These are phyloP conservation scores for Drosophila kambysellisi DNA, from an alignment of 2,888 invertebrate species.

Conservation along the genomic window DNA sequence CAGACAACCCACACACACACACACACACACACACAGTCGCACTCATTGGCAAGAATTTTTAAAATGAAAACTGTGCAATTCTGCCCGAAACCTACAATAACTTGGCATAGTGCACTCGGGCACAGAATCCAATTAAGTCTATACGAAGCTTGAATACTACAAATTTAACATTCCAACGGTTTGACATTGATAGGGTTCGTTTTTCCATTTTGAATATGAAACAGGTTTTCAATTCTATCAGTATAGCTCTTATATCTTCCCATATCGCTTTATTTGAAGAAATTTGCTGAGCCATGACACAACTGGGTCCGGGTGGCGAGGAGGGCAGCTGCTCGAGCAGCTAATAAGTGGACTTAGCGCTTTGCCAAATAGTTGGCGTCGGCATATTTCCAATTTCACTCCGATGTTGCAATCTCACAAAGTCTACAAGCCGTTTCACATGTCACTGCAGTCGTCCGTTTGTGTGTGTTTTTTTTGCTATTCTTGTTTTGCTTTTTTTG, in stretches of 20 bases:
- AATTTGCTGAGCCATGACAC: not conserved
- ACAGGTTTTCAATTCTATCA: not conserved
- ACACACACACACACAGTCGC: not conserved
- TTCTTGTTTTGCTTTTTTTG: not conserved
- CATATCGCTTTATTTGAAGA: not conserved
- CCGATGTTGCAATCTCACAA: constrained; percentile 5
- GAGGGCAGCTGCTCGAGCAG: not conserved
- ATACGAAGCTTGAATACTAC: constrained; percentile 5
- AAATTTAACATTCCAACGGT: constrained; percentile 1
- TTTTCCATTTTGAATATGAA: not conserved
- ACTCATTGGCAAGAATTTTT: constrained; percentile 17
- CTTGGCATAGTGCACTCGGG: constrained; percentile 26
- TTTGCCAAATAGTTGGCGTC: constrained; percentile 3
- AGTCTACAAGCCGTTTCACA: constrained; percentile 15
- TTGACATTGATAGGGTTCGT: not conserved
- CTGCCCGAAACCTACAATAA: constrained; percentile 11
- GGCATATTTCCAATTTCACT: not conserved
- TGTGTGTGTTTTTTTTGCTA: not conserved
- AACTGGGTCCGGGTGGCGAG: not conserved
- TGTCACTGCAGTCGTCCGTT: constrained; percentile 19
- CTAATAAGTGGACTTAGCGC: not conserved
- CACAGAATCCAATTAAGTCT: constrained; percentile 27
- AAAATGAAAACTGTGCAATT: constrained; percentile 29
- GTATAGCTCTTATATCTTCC: not conserved
- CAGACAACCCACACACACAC: constrained; percentile 7